A percentile compares a stretch with the other conserved stretches of the same genome.
phyloP scores from a whole-genome alignment of 2,888 invertebrate genomes.

The Nezara viridula region DNA sequence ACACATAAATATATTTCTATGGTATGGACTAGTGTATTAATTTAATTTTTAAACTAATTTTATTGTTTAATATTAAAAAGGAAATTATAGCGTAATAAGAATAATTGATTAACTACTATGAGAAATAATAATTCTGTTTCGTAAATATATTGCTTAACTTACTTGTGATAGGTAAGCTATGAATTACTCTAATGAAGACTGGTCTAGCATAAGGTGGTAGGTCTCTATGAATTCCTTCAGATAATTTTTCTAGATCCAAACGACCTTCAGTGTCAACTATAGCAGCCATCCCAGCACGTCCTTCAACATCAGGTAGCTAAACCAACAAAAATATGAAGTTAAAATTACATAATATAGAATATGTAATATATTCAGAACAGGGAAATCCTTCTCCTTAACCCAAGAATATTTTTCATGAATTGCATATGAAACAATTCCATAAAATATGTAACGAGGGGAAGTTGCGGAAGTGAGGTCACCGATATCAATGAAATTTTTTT shows the following conservation, averaged over 20 bases:
- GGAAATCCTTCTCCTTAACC: too few relatives aligned
- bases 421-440: too few relatives aligned
- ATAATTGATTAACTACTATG: background rate
- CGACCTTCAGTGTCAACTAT: conserved; percentile 71
- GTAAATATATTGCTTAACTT: conserved; percentile 58
- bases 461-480: too few relatives aligned
- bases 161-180: conserved; percentile 77
- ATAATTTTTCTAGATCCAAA: conserved; percentile 67
- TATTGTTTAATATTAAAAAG: background rate
- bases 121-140: background rate
- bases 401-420: too few relatives aligned
- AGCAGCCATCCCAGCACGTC: conserved; percentile 76
- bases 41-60: background rate
- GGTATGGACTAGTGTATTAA: too few relatives aligned
- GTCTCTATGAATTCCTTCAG: conserved; percentile 67
- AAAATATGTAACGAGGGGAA: too few relatives aligned
- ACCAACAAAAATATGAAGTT: conserved; percentile 20
- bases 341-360: background rate
- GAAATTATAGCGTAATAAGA: background rate
- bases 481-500: too few relatives aligned
- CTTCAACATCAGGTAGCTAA: conserved; percentile 69
- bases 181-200: conserved; percentile 73
- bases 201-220: conserved; percentile 75
- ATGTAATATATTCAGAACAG: too few relatives aligned
- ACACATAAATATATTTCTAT: too few relatives aligned